A percentile compares a stretch with the other conserved stretches of the same genome.
These are phyloP conservation scores for Rhabdornis inornatus DNA, from an alignment of 2,113 vertebrate species.

Conservation along the genomic window DNA sequence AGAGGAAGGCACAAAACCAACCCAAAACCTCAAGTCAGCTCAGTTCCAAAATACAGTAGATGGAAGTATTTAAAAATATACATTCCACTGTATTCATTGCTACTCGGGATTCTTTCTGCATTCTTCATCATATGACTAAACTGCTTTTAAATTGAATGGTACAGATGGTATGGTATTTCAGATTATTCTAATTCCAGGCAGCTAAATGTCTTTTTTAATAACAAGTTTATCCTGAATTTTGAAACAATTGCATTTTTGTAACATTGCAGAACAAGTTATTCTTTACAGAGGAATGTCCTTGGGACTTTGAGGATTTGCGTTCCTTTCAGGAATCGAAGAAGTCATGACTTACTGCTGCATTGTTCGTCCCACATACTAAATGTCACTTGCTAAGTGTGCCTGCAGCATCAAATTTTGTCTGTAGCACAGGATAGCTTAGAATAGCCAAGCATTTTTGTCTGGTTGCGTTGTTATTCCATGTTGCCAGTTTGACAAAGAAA, in stretches of 20 bases:
- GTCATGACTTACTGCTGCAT: not conserved
- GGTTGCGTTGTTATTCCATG: not conserved
- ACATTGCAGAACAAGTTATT: not conserved
- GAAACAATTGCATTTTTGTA: conserved; percentile 34
- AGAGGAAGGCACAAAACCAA: not conserved
- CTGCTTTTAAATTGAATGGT: not conserved
- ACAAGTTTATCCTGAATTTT: conserved; percentile 24
- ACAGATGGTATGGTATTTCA: conserved; percentile 44
- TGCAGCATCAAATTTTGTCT: not conserved
- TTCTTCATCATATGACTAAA: conserved; percentile 32
- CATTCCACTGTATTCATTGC: not conserved
- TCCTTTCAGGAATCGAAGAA: not conserved
- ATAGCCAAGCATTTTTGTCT: conserved; percentile 12
- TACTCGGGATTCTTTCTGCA: conserved; percentile 15
- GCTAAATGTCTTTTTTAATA: conserved; percentile 42
- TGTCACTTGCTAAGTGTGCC: not conserved
- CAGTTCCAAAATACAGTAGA: not conserved
- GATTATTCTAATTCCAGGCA: conserved; percentile 34
- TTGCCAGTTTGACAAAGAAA: conserved; percentile 19
- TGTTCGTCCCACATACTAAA: not conserved
- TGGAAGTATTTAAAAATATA: conserved; percentile 21
- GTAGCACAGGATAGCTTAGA: not conserved
- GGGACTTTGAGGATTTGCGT: conserved; percentile 36
- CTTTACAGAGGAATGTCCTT: not conserved
- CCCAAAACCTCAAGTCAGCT: not conserved